phyloP scores from a whole-genome alignment of 2,113 vertebrate genomes.

The Nannobrachium achirus region DNA sequence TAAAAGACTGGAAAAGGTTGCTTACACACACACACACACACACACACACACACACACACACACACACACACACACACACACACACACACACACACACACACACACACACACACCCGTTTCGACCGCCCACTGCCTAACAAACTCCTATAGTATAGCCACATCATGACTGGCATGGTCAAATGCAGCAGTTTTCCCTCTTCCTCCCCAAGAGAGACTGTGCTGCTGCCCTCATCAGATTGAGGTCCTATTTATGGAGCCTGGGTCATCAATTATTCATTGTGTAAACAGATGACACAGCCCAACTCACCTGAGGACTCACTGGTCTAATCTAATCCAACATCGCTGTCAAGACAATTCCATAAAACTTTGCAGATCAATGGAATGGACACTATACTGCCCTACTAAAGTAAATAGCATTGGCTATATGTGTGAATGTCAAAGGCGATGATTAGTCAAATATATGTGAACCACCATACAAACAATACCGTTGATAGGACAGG shows the following conservation, averaged over 20 bases:
- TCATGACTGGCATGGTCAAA: conserved; percentile 26
- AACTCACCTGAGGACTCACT: conserved; percentile 36
- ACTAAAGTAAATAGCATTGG: no score
- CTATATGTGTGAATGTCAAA: no score
- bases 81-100: not conserved
- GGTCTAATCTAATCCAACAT: conserved; percentile 40
- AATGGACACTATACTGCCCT: no score
- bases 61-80: not conserved
- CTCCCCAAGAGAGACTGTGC: conserved; percentile 45
- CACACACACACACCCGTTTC: not conserved
- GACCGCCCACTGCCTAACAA: not conserved
- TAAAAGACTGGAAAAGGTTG: not conserved
- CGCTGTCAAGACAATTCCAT: conserved; percentile 9
- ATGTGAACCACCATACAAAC: no score
- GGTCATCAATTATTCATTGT: conserved; percentile 66
- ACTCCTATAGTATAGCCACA: not conserved
- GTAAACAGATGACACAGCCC: conserved; percentile 49
- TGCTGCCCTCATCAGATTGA: conserved; percentile 56
- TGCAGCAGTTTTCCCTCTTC: conserved; percentile 13
- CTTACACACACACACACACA: not conserved
- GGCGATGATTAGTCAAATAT: no score
- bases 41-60: not conserved
- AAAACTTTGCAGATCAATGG: not conserved
- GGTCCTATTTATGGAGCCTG: conserved; percentile 50
- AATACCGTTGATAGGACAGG: no score